Conservation (phyloP, 2,797 vertebrate species). For the Coilia nasus region DNA sequence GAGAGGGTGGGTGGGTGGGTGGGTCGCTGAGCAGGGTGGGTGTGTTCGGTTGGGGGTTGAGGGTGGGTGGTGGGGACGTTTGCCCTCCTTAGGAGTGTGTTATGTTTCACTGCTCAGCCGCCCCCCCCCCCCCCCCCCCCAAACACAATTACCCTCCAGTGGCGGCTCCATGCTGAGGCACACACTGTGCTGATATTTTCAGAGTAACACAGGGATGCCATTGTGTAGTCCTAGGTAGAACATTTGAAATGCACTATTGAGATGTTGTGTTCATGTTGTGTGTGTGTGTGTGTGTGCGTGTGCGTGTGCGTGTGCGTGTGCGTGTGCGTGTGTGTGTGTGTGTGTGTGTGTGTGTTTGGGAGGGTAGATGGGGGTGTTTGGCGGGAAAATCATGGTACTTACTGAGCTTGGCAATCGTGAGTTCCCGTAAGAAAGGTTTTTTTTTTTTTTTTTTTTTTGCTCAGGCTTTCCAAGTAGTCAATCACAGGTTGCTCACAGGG, state of each 20-base stretch:
- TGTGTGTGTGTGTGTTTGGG: too few relatives aligned
- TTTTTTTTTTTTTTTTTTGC: background rate
- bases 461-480: background rate
- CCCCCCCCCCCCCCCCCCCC: background rate
- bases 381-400: background rate
- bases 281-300: too few relatives aligned
- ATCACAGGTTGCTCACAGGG: background rate
- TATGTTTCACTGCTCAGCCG: background rate
- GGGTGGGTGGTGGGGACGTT: background rate
- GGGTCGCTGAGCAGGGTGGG: background rate
- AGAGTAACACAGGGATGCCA: background rate
- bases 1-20: background rate
- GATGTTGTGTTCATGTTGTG: background rate
- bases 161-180: background rate
- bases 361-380: too few relatives aligned
- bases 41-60: too few relatives aligned
- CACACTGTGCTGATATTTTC: background rate
- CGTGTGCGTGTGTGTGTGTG: too few relatives aligned
- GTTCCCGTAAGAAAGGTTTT: background rate
- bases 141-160: too few relatives aligned
- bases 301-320: too few relatives aligned
- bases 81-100: background rate
- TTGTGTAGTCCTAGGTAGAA: background rate
- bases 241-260: background rate
- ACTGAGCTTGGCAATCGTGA: background rate